Evolutionary conservation across 2,797 vertebrate species (phyloP).

Genomic region (Rousettus madagascariensis): DNA sequence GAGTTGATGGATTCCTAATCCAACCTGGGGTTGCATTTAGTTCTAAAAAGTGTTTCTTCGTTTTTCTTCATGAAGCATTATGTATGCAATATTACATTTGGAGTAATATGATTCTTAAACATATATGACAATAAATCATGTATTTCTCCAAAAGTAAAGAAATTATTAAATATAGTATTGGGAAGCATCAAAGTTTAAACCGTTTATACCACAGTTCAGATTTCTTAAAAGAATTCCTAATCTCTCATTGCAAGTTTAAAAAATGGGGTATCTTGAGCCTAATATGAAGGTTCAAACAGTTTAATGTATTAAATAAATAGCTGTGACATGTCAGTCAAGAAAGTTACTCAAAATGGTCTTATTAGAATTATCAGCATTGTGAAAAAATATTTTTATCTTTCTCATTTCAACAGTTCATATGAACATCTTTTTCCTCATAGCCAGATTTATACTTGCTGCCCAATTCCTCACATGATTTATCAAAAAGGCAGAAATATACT

Average conservation of each 20-base stretch:
- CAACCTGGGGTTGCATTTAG: neutral
- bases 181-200: slow-evolving; percentile 37
- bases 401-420: slow-evolving; percentile 5
- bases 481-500: neutral
- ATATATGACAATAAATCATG: neutral
- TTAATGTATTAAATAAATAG: neutral
- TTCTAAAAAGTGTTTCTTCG: neutral
- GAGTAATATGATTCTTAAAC: slow-evolving; percentile 15
- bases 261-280: neutral
- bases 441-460: neutral
- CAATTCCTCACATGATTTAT: neutral
- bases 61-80: neutral
- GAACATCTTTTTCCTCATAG: neutral
- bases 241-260: neutral
- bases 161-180: neutral
- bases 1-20: neutral
- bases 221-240: neutral
- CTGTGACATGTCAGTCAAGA: neutral
- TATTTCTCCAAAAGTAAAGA: neutral
- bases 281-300: neutral
- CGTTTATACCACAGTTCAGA: neutral
- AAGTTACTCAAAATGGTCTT: slow-evolving; percentile 36
- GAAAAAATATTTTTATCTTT: neutral
- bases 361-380: neutral
- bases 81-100: neutral